phyloP scores from a whole-genome alignment of 2,888 invertebrate genomes.

The Aspidiotus rigidus region DNA sequence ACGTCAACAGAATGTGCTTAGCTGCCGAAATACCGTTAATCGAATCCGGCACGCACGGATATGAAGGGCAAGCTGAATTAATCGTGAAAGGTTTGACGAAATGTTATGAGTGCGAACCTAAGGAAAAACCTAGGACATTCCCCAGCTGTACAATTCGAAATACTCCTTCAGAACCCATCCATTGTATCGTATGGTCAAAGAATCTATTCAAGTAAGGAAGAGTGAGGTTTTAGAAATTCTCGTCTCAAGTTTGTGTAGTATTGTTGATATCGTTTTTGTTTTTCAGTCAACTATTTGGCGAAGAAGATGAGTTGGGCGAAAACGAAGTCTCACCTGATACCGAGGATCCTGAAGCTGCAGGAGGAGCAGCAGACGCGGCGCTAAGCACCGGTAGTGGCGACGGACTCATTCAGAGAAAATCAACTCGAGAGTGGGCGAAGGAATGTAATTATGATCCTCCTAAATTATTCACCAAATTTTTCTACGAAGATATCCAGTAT shows the following conservation, averaged over 20 bases:
- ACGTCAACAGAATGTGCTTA: constrained; percentile 97
- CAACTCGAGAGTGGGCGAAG: constrained; percentile 82
- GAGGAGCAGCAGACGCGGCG: constrained; percentile 52
- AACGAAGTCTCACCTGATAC: constrained; percentile 81
- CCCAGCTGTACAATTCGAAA: constrained; percentile 98
- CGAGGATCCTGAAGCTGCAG: constrained; percentile 84
- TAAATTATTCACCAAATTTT: constrained; percentile 85
- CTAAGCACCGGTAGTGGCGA: constrained; percentile 47
- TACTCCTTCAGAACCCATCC: constrained; percentile 97
- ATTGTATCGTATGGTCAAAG: constrained; percentile 99
- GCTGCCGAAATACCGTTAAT: constrained; percentile 88
- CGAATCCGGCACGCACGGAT: constrained; percentile 96
- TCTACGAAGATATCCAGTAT: constrained; percentile 89
- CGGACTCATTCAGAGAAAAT: constrained; percentile 53
- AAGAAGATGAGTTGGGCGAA: constrained; percentile 72
- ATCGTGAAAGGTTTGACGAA: constrained; percentile 80
- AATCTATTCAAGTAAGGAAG: constrained; percentile 86
- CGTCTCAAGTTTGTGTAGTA: background rate
- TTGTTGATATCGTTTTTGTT: constrained; percentile 35
- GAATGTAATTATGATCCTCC: constrained; percentile 70
- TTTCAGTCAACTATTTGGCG: constrained; percentile 87
- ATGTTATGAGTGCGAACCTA: constrained; percentile 94
- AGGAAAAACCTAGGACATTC: constrained; percentile 81
- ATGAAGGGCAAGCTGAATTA: constrained; percentile 88
- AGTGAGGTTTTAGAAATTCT: constrained; percentile 1